These are phyloP conservation scores for Lagocephalus sceleratus DNA, from an alignment of 2,797 vertebrate species.

Conservation along the genomic window DNA sequence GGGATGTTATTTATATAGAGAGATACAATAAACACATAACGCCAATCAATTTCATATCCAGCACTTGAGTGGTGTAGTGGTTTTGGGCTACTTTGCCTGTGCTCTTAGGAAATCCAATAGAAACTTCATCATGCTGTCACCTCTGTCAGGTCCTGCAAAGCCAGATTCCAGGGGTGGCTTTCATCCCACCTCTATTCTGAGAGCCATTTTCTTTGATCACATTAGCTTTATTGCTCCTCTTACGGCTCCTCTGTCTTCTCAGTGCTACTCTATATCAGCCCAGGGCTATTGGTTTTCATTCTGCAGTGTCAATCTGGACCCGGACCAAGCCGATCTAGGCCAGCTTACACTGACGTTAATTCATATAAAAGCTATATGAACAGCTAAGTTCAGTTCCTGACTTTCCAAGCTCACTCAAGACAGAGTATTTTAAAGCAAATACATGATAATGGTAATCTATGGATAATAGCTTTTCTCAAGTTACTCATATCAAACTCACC, in stretches of 20 bases:
- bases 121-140: constrained; percentile 77
- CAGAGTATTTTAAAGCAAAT: constrained; percentile 36
- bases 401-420: constrained; percentile 44
- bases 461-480: constrained; percentile 11
- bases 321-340: constrained; percentile 46
- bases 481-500: neutral
- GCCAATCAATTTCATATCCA: constrained; percentile 62
- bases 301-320: constrained; percentile 66
- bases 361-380: constrained; percentile 61
- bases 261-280: constrained; percentile 69
- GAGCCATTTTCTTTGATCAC: constrained; percentile 77
- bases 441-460: constrained; percentile 23
- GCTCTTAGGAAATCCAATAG: constrained; percentile 67
- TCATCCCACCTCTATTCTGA: constrained; percentile 75
- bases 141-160: constrained; percentile 66
- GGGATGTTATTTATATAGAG: constrained; percentile 17
- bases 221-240: constrained; percentile 82
- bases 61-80: constrained; percentile 44
- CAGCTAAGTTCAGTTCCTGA: constrained; percentile 44
- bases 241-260: constrained; percentile 66
- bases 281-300: constrained; percentile 71
- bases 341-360: constrained; percentile 49
- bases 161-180: constrained; percentile 72
- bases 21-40: constrained; percentile 42
- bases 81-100: constrained; percentile 60